phyloP scores from a whole-genome alignment of 2,113 vertebrate species.

The Ophiodon elongatus region DNA sequence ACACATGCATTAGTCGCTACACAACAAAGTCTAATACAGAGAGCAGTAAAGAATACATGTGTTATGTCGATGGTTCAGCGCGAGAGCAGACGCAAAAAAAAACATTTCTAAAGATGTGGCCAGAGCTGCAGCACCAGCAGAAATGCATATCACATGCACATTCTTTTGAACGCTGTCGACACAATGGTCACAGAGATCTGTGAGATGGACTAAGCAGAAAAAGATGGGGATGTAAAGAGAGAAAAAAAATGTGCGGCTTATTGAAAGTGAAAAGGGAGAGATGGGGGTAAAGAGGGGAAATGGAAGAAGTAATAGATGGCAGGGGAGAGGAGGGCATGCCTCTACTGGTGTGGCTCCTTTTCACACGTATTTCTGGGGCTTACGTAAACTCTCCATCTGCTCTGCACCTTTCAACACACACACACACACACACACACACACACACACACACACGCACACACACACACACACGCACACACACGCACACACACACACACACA shows the following conservation, averaged over 20 bases:
- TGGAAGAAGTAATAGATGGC: conserved; percentile 50
- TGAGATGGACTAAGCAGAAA: conserved; percentile 22
- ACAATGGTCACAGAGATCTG: conserved; percentile 4
- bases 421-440: conserved; percentile 27
- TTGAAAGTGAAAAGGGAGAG: conserved; percentile 27
- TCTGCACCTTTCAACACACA: conserved; percentile 54
- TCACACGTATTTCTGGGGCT: conserved; percentile 69
- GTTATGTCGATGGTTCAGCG: neutral
- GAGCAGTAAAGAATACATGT: conserved; percentile 27
- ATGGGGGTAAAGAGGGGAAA: conserved; percentile 23
- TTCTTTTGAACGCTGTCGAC: conserved; percentile 16
- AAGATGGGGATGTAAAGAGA: conserved; percentile 22
- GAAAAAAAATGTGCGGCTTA: conserved; percentile 21
- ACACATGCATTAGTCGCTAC: neutral
- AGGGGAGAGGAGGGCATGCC: conserved; percentile 67
- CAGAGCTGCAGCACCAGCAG: neutral
- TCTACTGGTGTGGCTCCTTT: conserved; percentile 73
- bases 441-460: conserved; percentile 23
- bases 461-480: conserved; percentile 11
- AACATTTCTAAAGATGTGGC: neutral
- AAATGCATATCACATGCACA: conserved; percentile 15
- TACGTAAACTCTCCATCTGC: conserved; percentile 78
- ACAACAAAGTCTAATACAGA: neutral
- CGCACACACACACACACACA: conserved; percentile 20
- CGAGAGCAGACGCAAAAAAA: neutral